These are phyloP conservation scores for Acrocyrtus sp. DNA, from an alignment of 2,888 invertebrate species.

Conservation along the genomic window DNA sequence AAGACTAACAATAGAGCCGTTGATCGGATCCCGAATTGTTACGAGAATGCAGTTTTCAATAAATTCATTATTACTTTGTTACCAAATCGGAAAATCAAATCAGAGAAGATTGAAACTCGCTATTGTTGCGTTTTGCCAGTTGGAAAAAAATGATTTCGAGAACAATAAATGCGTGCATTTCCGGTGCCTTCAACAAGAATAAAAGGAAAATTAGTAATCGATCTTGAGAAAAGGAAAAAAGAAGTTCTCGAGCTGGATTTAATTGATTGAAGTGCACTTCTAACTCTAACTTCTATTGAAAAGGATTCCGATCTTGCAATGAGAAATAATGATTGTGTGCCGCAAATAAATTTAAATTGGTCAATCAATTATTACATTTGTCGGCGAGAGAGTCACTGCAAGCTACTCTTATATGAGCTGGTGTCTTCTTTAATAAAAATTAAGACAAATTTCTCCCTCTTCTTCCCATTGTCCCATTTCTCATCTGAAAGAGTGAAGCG, in stretches of 20 bases:
- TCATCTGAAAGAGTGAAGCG: background rate
- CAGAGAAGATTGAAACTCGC: no score
- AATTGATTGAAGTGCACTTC: no score
- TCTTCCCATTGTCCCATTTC: background rate
- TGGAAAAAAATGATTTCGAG: background rate
- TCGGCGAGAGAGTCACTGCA: constrained; percentile 1
- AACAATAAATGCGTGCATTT: background rate
- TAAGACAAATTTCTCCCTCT: no score
- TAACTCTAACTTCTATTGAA: background rate
- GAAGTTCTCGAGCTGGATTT: no score
- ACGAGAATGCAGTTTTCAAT: background rate
- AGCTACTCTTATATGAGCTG: no score
- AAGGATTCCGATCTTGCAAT: no score
- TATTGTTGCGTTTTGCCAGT: background rate
- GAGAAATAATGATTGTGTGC: background rate
- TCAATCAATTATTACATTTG: constrained; percentile 14
- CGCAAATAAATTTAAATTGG: background rate
- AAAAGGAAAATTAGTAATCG: background rate
- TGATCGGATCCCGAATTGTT: background rate
- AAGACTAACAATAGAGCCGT: background rate
- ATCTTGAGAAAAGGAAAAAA: no score
- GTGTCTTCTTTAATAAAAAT: no score
- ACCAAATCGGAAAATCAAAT: background rate
- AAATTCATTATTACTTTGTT: background rate
- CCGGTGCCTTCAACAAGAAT: background rate